Evolutionary conservation across 2,888 invertebrate genomes (phyloP).

Genomic region (Ommatoiulus sabulosus): DNA sequence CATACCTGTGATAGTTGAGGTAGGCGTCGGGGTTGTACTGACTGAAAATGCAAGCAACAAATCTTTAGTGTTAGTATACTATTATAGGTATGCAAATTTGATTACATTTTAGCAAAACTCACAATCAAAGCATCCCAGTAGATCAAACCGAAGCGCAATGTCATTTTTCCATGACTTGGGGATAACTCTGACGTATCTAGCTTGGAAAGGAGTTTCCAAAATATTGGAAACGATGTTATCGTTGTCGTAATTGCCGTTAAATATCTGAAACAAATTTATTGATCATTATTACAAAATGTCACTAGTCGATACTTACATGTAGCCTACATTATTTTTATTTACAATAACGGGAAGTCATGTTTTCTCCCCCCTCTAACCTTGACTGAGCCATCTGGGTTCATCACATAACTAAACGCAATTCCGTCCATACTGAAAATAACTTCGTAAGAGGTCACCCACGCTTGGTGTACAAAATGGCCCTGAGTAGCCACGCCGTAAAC

Average conservation of each 20-base stretch:
- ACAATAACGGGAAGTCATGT: too few species aligned
- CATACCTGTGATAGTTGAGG: not conserved
- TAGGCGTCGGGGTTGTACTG: not conserved
- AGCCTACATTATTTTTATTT: too few species aligned
- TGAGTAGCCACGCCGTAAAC: conserved; percentile 81
- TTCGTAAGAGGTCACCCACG: conserved; percentile 83
- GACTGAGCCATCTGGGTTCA: not conserved
- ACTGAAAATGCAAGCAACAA: not conserved
- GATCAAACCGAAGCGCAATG: conserved; percentile 77
- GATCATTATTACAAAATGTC: too few species aligned
- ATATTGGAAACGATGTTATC: conserved; percentile 74
- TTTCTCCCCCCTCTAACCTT: not conserved
- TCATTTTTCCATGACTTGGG: conserved; percentile 81
- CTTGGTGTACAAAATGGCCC: conserved; percentile 77
- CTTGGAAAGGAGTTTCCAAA: conserved; percentile 80
- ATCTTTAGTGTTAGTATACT: not conserved
- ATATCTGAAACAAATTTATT: conserved; percentile 64
- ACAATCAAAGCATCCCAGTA: conserved; percentile 77
- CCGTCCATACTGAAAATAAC: conserved; percentile 79
- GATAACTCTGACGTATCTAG: conserved; percentile 77
- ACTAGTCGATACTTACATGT: too few species aligned
- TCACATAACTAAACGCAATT: conserved; percentile 63
- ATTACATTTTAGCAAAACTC: not conserved
- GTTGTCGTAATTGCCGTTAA: conserved; percentile 80
- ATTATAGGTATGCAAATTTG: not conserved